Base-by-base conservation (phyloP, 2,888 invertebrate genomes). In the Plagodis dolabraria region DNA sequence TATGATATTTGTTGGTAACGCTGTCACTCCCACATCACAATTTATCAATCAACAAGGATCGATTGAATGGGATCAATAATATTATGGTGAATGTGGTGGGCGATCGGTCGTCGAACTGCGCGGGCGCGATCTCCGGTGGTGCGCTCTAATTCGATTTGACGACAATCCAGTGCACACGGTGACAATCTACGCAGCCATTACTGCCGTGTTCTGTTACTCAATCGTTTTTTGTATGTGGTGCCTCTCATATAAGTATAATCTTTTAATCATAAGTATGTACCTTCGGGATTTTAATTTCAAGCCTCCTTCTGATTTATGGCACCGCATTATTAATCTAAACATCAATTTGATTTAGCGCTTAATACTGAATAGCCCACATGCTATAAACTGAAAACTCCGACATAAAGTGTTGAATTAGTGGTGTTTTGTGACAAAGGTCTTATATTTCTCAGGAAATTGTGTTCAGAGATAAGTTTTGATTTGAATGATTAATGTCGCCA, bases 31-130 rank as follows among this genome's bases (percentile, higher is more conserved):
- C 85, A 88, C 89, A 72, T 75, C 71, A 68, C 75, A 75, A 78
- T 82, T 83, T 86, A 87, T 89, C 87, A 86, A 87, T 89, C 85
- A 86, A 79, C 81, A 85, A 89, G 90, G 89, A 92, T 90, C 87
- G 85, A 82, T 86, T 82, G 83, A 87, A 88, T 83, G 81, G 81
- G 86, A 88, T 88, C 88, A 89, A 87, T 89, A 85, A 85, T 85
- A 36, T 36, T 36, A 81, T 84, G 79, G 79, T 80, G 80, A 83
- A 79, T 79, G 79, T 79, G 66, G 91, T 92, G 91, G 92, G 92
- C 91, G 92, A 85, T 75, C 90, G 91, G 92, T 92, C 92, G 90
- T 79, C 89, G 92, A 92, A 90, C 92, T 92, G 92, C 91, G 92
- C 91, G 89, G 89, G 91, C 89, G 90, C 87, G 74, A 75, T 78